A percentile compares a stretch with the other conserved stretches of the same genome.
phyloP scores from a whole-genome alignment of 2,888 invertebrate genomes.

The Drosophila mimetica region DNA sequence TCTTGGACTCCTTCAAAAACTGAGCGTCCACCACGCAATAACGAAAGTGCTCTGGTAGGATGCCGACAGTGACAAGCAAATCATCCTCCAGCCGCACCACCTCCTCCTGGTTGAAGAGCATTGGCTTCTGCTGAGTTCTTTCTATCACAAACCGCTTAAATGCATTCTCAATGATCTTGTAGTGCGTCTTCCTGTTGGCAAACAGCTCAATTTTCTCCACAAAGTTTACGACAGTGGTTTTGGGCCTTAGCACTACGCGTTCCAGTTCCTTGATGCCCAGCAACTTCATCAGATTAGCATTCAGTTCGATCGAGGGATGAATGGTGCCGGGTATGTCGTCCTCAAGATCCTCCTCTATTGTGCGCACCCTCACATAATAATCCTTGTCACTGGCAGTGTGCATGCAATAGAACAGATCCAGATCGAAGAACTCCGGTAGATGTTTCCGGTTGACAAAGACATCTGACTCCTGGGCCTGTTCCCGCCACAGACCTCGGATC shows the following conservation, averaged over 20 bases:
- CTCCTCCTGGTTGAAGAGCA: conserved; percentile 84
- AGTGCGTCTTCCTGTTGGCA: conserved; percentile 82
- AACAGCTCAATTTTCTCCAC: conserved; percentile 84
- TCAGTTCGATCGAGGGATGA: conserved; percentile 83
- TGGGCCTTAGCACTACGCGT: conserved; percentile 81
- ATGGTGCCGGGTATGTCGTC: conserved; percentile 78
- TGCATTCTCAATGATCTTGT: conserved; percentile 83
- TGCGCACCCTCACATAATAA: conserved; percentile 80
- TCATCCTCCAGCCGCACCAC: conserved; percentile 82
- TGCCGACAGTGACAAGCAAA: conserved; percentile 81
- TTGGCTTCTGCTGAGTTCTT: conserved; percentile 76
- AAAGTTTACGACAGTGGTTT: conserved; percentile 82
- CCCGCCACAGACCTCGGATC: conserved; percentile 81
- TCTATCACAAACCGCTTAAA: conserved; percentile 83
- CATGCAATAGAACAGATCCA: conserved; percentile 81
- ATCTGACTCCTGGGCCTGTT: conserved; percentile 82
- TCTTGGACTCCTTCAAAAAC: conserved; percentile 83
- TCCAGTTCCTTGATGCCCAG: conserved; percentile 82
- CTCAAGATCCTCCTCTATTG: conserved; percentile 68
- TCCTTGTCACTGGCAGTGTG: conserved; percentile 77
- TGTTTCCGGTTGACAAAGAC: conserved; percentile 82
- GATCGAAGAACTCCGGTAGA: conserved; percentile 82
- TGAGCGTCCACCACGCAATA: conserved; percentile 84
- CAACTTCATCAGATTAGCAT: conserved; percentile 83
- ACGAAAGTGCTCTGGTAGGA: conserved; percentile 83